Percentiles rank a stretch among this genome's conserved stretches.
Evolutionary conservation across 2,888 invertebrate species (phyloP).

Genomic region (Odontocerum albicorne): DNA sequence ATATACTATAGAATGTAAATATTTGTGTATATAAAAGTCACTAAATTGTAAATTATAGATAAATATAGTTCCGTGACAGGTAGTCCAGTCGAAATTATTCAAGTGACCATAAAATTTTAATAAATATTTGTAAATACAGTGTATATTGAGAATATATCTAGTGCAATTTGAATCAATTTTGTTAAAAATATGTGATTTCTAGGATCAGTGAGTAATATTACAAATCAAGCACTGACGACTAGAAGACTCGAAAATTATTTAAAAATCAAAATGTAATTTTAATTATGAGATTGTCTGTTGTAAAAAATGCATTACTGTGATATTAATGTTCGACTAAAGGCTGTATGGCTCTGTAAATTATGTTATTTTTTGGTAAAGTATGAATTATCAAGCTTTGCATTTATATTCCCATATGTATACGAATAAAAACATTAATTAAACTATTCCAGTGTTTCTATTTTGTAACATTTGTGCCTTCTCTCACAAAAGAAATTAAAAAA

Average conservation of each 20-base stretch:
- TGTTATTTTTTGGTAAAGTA: constrained; percentile 15
- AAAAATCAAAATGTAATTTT: constrained; percentile 4
- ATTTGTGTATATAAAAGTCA: constrained; percentile 24
- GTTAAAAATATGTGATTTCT: too few species aligned
- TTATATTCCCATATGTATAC: constrained; percentile 24
- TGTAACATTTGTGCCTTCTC: too few species aligned
- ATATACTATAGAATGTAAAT: constrained; percentile 35
- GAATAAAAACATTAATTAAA: constrained; percentile 19
- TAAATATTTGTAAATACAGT: constrained; percentile 3
- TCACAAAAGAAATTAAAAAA: too few species aligned
- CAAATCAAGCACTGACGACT: too few species aligned
- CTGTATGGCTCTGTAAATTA: constrained; percentile 22
- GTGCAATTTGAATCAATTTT: constrained; percentile 14
- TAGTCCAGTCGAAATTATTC: neutral
- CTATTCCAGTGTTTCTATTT: constrained; percentile 1
- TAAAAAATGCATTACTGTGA: constrained; percentile 27
- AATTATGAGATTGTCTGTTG: too few species aligned
- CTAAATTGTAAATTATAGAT: constrained; percentile 15
- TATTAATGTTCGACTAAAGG: constrained; percentile 26
- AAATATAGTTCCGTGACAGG: neutral
- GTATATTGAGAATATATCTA: constrained; percentile 17
- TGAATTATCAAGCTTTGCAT: constrained; percentile 15
- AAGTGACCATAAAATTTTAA: constrained; percentile 3
- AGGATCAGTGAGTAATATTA: too few species aligned
- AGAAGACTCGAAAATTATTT: too few species aligned